These are phyloP conservation scores for Empidonax traillii DNA, from an alignment of 2,113 vertebrate genomes.

Conservation along the genomic window DNA sequence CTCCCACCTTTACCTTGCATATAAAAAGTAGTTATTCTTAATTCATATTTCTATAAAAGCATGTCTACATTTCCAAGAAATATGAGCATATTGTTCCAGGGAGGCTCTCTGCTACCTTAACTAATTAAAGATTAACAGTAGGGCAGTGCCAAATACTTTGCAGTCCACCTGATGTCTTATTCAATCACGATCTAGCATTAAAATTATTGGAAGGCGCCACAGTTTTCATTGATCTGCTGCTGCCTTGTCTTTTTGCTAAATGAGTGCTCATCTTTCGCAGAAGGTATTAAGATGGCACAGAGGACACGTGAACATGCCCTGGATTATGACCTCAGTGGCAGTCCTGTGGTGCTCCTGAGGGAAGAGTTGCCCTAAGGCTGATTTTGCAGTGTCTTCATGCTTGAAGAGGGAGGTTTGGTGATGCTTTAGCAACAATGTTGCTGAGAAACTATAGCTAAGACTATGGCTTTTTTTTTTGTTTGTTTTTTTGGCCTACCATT, in stretches of 20 bases:
- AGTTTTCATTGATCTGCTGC: not conserved
- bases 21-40: not conserved
- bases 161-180: not conserved
- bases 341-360: not conserved
- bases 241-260: not conserved
- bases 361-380: not conserved
- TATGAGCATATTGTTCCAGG: not conserved
- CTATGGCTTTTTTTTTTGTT: not conserved
- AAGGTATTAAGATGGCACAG: not conserved
- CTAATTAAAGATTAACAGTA: conserved; percentile 31
- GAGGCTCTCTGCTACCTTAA: not conserved
- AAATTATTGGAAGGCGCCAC: not conserved
- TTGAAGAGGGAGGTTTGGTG: not conserved
- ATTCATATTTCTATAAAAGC: conserved; percentile 15
- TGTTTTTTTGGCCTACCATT: not conserved
- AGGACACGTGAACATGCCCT: not conserved
- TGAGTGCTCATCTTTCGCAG: not conserved
- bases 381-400: not conserved
- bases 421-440: not conserved
- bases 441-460: not conserved
- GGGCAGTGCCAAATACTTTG: not conserved
- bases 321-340: not conserved
- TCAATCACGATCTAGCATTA: not conserved
- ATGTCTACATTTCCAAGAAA: conserved; percentile 23
- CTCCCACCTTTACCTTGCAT: not conserved